Percentiles rank a stretch among this genome's conserved stretches.
Evolutionary conservation across 2,113 vertebrate species (phyloP).

Genomic region (Piprites chloris): DNA sequence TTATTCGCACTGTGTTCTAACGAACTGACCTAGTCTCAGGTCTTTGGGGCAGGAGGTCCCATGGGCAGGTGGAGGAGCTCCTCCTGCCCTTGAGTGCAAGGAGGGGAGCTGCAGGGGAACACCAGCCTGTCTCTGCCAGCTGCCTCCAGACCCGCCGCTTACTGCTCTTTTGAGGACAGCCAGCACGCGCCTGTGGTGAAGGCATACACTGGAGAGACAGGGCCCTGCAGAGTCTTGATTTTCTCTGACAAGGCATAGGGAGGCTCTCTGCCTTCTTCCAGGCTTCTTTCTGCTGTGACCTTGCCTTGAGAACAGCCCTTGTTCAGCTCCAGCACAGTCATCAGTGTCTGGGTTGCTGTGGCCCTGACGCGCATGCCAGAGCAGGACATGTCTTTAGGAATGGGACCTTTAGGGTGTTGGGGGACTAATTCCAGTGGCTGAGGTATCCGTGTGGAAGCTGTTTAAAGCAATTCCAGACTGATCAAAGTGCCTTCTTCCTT

Average conservation of each 20-base stretch:
- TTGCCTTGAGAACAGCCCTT: not conserved
- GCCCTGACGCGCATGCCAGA: not conserved
- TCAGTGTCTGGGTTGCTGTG: not conserved
- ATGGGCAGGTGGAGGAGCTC: not conserved
- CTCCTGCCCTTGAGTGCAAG: fast-evolving
- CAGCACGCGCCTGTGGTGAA: not conserved
- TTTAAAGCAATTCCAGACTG: constrained; percentile 46
- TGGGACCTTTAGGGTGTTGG: constrained; percentile 21
- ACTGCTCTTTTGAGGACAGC: not conserved
- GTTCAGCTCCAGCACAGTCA: fast-evolving
- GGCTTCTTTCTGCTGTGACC: not conserved
- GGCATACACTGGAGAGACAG: not conserved
- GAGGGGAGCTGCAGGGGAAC: not conserved
- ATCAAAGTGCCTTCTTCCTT: constrained; percentile 72
- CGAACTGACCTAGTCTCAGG: not conserved
- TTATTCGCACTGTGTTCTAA: not conserved
- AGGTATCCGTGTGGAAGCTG: constrained; percentile 3
- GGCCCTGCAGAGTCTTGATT: not conserved
- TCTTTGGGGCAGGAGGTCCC: not conserved
- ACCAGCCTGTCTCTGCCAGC: not conserved
- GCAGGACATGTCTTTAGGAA: constrained; percentile 50
- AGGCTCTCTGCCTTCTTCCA: not conserved
- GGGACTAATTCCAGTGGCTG: constrained; percentile 67
- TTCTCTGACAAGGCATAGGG: not conserved
- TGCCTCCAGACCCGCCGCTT: fast-evolving